phyloP scores from a whole-genome alignment of 1,140 invertebrate species.

The Carcinoscorpius rotundicauda region DNA sequence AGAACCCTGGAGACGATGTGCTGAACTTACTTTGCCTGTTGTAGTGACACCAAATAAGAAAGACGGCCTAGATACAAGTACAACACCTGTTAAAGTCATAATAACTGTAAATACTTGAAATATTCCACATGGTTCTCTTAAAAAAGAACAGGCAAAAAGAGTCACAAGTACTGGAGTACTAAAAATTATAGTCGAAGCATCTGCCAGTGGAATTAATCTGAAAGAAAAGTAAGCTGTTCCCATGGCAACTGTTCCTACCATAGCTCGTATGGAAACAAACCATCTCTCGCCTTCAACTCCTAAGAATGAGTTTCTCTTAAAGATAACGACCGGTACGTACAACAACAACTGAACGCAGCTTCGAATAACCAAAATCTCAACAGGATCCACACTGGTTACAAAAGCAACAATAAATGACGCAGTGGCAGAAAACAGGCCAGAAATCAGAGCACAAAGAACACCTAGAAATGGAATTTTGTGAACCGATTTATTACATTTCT shows the following conservation, averaged over 20 bases:
- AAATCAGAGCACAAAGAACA: too few species aligned
- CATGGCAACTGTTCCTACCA: constrained; percentile 23
- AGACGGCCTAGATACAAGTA: constrained; percentile 41
- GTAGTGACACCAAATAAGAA: constrained; percentile 31
- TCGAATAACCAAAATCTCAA: too few species aligned
- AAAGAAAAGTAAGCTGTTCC: constrained; percentile 48
- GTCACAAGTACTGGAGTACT: constrained; percentile 45
- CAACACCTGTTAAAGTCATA: constrained; percentile 38
- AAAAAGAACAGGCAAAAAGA: constrained; percentile 40
- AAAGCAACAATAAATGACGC: too few species aligned
- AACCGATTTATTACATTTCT: too few species aligned
- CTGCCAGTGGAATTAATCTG: constrained; percentile 42
- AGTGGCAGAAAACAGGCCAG: too few species aligned
- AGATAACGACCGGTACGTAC: neutral
- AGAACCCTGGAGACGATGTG: constrained; percentile 39
- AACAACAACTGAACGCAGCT: neutral
- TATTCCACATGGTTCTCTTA: constrained; percentile 43
- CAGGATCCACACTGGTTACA: too few species aligned
- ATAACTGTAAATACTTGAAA: constrained; percentile 40
- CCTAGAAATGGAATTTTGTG: too few species aligned
- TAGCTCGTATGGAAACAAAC: constrained; percentile 20
- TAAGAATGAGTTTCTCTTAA: neutral
- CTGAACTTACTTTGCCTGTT: constrained; percentile 6
- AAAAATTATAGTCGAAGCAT: constrained; percentile 46
- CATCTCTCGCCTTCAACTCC: constrained; percentile 2